Evolutionary conservation across 2,113 vertebrate species (phyloP).

Genomic region (Cinclus mexicanus): DNA sequence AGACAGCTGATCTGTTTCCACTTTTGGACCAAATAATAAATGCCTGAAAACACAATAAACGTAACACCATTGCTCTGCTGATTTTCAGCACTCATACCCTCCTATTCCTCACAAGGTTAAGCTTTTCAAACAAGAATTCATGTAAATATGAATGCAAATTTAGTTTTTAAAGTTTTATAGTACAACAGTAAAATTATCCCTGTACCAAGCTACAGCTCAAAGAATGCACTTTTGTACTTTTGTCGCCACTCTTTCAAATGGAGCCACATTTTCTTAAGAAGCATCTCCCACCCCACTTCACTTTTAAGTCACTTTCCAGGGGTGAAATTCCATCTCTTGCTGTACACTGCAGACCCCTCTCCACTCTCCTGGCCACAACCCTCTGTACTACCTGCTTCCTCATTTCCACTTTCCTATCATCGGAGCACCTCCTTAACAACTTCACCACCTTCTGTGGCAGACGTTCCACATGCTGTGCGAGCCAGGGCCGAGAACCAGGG

Average conservation of each 20-base stretch:
- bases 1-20: no score
- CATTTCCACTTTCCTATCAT: neutral
- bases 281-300: neutral
- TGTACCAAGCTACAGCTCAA: neutral
- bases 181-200: neutral
- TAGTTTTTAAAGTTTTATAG: neutral
- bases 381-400: neutral
- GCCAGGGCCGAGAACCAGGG: neutral
- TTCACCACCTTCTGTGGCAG: neutral
- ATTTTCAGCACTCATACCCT: neutral
- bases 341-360: no score
- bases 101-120: neutral
- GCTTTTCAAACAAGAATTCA: neutral
- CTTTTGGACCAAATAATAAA: neutral
- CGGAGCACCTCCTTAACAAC: neutral
- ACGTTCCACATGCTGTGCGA: accelerated
- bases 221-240: neutral
- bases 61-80: neutral
- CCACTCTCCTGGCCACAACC: neutral
- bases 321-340: neutral
- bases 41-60: neutral
- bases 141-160: neutral
- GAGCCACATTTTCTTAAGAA: neutral
- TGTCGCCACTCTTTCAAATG: neutral
- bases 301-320: neutral